Evolutionary conservation across 1,140 invertebrate genomes (phyloP).

Genomic region (Centruroides sculpturatus): DNA sequence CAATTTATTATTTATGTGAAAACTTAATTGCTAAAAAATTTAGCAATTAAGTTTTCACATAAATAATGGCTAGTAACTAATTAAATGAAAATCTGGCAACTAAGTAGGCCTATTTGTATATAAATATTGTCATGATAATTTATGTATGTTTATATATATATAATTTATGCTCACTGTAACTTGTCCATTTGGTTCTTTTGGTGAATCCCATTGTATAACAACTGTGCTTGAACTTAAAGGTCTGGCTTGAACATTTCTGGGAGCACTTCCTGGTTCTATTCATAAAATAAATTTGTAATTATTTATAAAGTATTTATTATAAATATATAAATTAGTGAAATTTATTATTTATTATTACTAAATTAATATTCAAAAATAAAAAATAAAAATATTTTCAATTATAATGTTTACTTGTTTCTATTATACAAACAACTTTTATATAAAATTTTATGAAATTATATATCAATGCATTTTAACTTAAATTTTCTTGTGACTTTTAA

Average conservation of each 20-base stretch:
- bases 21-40: too few relatives aligned
- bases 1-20: too few relatives aligned
- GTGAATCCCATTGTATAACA: conserved; percentile 93
- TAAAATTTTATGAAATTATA: too few relatives aligned
- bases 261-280: conserved; percentile 84
- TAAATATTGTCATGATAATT: too few relatives aligned
- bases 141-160: too few relatives aligned
- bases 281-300: neutral
- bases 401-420: neutral
- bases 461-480: too few relatives aligned
- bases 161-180: conserved; percentile 42
- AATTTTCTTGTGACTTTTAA: too few relatives aligned
- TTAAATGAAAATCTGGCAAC: too few relatives aligned
- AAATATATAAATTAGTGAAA: neutral
- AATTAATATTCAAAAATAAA: neutral
- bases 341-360: neutral
- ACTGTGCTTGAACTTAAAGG: conserved; percentile 88
- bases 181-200: conserved; percentile 90
- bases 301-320: neutral
- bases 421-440: neutral
- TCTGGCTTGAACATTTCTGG: conserved; percentile 81
- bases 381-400: neutral
- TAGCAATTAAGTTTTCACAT: too few relatives aligned
- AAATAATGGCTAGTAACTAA: too few relatives aligned
- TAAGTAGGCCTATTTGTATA: too few relatives aligned